Evolutionary conservation across 2,888 invertebrate genomes (phyloP).

Genomic region (Brachynemurus nebulosus): DNA sequence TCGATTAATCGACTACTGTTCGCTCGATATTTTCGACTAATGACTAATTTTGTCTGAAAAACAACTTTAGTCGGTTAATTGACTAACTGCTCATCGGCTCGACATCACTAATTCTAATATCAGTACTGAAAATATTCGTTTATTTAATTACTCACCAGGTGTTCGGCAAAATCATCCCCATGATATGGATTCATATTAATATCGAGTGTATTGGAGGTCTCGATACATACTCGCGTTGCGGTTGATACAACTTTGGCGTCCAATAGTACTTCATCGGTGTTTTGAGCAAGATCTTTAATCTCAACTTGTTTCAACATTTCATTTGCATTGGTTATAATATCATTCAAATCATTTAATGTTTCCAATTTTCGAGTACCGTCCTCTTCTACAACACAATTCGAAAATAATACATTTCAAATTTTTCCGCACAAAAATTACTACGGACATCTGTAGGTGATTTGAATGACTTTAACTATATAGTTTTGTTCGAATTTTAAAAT

Average conservation of each 20-base stretch:
- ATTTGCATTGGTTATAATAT: not conserved
- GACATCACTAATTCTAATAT: too few species aligned
- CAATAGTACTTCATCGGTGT: constrained; percentile 27
- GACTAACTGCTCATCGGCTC: too few species aligned
- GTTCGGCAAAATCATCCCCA: constrained; percentile 32
- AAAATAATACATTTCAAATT: too few species aligned
- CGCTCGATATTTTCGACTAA: too few species aligned
- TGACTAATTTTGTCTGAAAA: too few species aligned
- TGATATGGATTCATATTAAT: constrained; percentile 35
- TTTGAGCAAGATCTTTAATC: constrained; percentile 23
- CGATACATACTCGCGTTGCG: constrained; percentile 25
- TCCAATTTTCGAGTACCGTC: not conserved
- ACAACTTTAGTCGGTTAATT: too few species aligned
- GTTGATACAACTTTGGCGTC: constrained; percentile 26
- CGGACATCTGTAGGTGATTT: too few species aligned
- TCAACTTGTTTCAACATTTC: not conserved
- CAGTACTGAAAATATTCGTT: constrained; percentile 20
- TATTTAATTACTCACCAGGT: constrained; percentile 34
- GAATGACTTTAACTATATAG: too few species aligned
- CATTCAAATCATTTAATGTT: not conserved
- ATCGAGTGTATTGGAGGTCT: constrained; percentile 26
- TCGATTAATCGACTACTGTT: too few species aligned
- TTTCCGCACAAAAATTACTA: too few species aligned
- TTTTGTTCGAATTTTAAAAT: too few species aligned
- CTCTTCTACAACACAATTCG: not conserved